A percentile compares a stretch with the other conserved stretches of the same genome.
Evolutionary conservation across 2,113 vertebrate genomes (phyloP).

Genomic region (Neomonachus schauinslandi): DNA sequence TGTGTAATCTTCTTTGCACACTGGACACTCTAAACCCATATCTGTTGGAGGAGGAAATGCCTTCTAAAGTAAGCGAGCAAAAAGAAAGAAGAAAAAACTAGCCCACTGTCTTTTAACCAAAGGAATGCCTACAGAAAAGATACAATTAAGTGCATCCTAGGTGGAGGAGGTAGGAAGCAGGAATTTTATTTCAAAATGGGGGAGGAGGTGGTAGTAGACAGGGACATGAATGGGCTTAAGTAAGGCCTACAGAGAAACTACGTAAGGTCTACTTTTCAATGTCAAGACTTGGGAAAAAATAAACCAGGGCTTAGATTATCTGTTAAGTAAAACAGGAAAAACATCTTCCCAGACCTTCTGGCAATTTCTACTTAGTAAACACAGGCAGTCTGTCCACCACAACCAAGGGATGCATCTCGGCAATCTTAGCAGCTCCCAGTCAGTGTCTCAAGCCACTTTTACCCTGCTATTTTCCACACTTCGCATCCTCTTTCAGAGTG

Average conservation of each 20-base stretch:
- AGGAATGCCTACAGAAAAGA: neutral
- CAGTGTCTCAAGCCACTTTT: neutral
- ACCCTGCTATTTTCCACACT: neutral
- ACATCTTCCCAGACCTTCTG: neutral
- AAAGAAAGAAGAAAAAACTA: neutral
- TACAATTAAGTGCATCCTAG: neutral
- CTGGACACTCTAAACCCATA: conserved; percentile 95
- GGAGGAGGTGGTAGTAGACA: neutral
- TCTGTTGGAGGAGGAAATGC: conserved; percentile 83
- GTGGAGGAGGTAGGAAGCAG: neutral
- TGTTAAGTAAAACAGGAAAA: conserved; percentile 32
- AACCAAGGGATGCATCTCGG: neutral
- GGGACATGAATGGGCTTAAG: neutral
- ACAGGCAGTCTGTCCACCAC: neutral
- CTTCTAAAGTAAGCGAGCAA: conserved; percentile 42
- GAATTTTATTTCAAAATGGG: conserved; percentile 12
- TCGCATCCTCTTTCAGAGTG: neutral
- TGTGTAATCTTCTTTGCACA: conserved; percentile 97
- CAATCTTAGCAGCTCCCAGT: neutral
- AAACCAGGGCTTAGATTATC: neutral
- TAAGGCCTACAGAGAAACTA: neutral
- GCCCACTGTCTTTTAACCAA: neutral
- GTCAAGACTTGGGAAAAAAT: neutral
- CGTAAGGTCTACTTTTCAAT: neutral
- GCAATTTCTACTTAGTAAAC: neutral